These are phyloP conservation scores for Platycheirus albimanus DNA, from an alignment of 2,888 invertebrate species.

Conservation along the genomic window DNA sequence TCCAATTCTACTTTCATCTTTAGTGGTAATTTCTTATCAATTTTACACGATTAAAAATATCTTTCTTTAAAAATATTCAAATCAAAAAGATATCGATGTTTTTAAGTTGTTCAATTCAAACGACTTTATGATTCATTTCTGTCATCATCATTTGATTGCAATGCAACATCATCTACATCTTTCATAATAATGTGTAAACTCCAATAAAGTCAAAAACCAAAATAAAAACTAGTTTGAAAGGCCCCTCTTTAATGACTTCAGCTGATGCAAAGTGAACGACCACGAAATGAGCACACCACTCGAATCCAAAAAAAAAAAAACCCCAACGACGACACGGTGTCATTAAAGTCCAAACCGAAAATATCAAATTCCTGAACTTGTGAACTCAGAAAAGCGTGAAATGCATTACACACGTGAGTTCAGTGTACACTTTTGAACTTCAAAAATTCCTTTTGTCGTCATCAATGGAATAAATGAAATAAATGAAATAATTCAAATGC, in stretches of 20 bases:
- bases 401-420: conserved; percentile 50
- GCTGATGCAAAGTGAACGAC: conserved; percentile 23
- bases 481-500: conserved; percentile 49
- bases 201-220: conserved; percentile 9
- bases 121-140: conserved; percentile 4
- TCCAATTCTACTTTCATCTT: no score
- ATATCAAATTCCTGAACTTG: conserved; percentile 42
- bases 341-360: conserved; percentile 12
- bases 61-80: no score
- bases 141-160: conserved; percentile 1
- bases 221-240: conserved; percentile 15
- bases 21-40: no score
- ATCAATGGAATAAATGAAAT: conserved; percentile 47
- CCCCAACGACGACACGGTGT: not conserved
- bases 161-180: no score
- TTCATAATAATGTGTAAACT: not conserved
- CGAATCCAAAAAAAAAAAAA: conserved; percentile 5
- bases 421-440: conserved; percentile 57
- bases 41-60: no score
- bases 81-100: no score
- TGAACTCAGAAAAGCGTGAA: conserved; percentile 38
- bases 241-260: conserved; percentile 24
- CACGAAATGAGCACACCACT: conserved; percentile 24
- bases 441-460: conserved; percentile 57
- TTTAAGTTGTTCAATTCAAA: no score